Evolutionary conservation across 23 tunicate genomes (phyloP), one percentile per base, ranked within the genome.

Genomic region (Clavelina lepadiformis): DNA sequence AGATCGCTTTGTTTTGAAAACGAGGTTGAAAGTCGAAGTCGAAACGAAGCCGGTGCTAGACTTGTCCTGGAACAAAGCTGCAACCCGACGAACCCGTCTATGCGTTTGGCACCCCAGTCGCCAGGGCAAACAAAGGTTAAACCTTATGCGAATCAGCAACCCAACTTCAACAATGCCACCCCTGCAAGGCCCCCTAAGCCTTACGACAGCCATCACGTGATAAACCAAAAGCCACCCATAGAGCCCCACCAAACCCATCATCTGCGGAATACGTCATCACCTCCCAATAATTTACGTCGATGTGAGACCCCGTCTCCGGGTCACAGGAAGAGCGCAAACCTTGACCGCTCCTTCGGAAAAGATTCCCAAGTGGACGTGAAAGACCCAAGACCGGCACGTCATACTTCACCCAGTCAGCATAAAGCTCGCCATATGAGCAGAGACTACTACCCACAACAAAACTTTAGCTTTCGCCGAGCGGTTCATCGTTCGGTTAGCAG

Each of bases 381-480:
- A 11, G 11, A 11, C 49, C 49, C 49, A 8, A 15, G 11, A 41
- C 49, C 49, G 15, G n/a, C n/a, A n/a, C n/a, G n/a, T n/a, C n/a
- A n/a, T n/a, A n/a, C n/a, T n/a, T n/a, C n/a, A n/a, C n/a, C n/a
- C n/a, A n/a, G n/a, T n/a, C n/a, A n/a, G n/a, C n/a, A n/a, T n/a
- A n/a, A n/a, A n/a, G n/a, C n/a, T n/a, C n/a, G n/a, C n/a, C 49
- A 41, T 41, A 41, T 41, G 49, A 41, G 15, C 15, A 41, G 57
- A 1, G 55, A 53, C 29, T 38, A 55, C 50, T 78, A 78, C 53
- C 84, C 78, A 13, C 89, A 82, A 33, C 89, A 82, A 56, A 82
- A 82, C 68, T 65, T 73, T 61, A 82, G 89, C 34, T 82, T 82
- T 45, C 67, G 89, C 3, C 68, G 89, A 6, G 89, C 89, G 21